These are phyloP conservation scores for Ylistrum balloti DNA, from an alignment of 1,140 invertebrate genomes.

Conservation along the genomic window DNA sequence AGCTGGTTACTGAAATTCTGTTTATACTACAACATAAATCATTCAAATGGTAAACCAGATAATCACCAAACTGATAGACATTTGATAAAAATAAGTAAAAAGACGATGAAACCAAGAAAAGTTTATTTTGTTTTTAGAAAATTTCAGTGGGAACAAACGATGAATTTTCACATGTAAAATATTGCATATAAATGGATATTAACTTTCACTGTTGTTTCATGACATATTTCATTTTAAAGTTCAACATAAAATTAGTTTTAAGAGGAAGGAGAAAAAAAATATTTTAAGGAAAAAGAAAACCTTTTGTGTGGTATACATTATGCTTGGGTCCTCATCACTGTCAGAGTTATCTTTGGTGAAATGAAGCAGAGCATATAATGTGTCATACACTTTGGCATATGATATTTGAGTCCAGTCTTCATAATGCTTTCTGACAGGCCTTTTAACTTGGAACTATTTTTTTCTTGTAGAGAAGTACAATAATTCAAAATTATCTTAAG, in stretches of 20 bases:
- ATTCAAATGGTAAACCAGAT: neutral
- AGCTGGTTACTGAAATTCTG: neutral
- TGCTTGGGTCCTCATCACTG: neutral
- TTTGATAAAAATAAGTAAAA: neutral
- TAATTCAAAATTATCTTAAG: constrained; percentile 36
- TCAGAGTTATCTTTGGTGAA: constrained; percentile 23
- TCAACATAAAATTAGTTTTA: neutral
- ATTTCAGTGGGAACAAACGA: too few relatives aligned
- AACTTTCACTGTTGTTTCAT: too few relatives aligned
- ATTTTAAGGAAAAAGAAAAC: neutral
- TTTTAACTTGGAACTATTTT: constrained; percentile 27
- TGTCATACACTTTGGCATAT: constrained; percentile 7
- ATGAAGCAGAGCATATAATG: neutral
- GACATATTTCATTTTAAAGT: too few relatives aligned
- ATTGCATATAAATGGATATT: neutral
- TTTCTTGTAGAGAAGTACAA: constrained; percentile 28
- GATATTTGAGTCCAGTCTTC: constrained; percentile 10
- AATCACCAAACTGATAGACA: neutral
- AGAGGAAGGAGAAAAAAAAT: neutral
- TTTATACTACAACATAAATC: neutral
- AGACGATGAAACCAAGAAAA: neutral
- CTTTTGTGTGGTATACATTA: constrained; percentile 5
- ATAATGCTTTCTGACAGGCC: constrained; percentile 32
- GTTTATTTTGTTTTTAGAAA: too few relatives aligned
- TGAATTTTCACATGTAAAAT: too few relatives aligned